Evolutionary conservation across 2,113 vertebrate genomes (phyloP).

Genomic region (Hydropotes inermis): DNA sequence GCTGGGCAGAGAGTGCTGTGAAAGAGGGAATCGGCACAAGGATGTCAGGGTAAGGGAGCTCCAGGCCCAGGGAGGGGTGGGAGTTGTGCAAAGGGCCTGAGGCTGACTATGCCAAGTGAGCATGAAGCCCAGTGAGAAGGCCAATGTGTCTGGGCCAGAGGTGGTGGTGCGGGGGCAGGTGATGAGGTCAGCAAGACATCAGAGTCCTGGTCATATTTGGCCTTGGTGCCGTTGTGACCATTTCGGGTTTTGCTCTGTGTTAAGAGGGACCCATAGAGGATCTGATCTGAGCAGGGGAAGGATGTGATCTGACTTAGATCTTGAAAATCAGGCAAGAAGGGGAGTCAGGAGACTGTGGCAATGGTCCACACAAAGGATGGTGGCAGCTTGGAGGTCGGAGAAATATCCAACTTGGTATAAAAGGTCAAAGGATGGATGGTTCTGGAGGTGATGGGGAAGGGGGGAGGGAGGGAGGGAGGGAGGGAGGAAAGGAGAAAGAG

Average conservation of each 20-base stretch:
- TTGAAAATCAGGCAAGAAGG: not conserved
- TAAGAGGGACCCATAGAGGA: not conserved
- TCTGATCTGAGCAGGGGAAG: not conserved
- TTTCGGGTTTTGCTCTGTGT: not conserved
- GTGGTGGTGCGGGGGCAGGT: accelerated
- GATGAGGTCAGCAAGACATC: not conserved
- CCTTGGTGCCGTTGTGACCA: not conserved
- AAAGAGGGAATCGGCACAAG: not conserved
- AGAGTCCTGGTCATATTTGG: not conserved
- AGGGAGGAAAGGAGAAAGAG: not conserved
- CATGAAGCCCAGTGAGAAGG: not conserved
- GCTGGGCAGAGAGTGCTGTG: not conserved
- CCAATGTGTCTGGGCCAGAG: not conserved
- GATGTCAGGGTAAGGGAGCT: not conserved
- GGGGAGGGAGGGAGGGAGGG: not conserved
- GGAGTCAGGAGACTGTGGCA: not conserved
- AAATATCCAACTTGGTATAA: not conserved
- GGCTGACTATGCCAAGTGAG: not conserved
- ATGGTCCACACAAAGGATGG: not conserved
- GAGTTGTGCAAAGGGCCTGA: not conserved
- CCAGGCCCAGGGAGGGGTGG: not conserved
- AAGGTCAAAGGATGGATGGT: not conserved
- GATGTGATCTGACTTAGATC: not conserved
- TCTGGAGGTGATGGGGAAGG: no score
- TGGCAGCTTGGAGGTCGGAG: not conserved